Evolutionary conservation across 35 echinoderm and acorn worm genomes (phyloP).

Genomic region (Stichopus chloronotus): DNA sequence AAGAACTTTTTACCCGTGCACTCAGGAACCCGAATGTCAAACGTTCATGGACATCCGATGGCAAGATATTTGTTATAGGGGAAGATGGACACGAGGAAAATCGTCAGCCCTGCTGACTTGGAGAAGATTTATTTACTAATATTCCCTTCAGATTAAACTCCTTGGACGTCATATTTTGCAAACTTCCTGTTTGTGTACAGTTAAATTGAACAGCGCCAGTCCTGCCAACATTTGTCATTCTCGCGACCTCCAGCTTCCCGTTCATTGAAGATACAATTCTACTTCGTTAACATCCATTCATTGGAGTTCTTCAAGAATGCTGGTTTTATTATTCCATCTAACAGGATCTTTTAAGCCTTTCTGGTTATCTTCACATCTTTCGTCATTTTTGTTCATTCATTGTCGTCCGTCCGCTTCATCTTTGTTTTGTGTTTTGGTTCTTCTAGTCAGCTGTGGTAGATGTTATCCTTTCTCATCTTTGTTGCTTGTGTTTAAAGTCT

Average conservation of each 20-base stretch:
- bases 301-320: neutral
- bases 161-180: neutral
- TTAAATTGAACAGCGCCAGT: neutral
- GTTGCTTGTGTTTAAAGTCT: conserved; percentile 20
- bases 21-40: no score
- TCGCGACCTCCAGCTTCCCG: neutral
- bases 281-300: neutral
- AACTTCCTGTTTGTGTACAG: neutral
- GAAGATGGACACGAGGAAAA: neutral
- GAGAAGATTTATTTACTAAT: neutral
- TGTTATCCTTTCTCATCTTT: conserved; percentile 7
- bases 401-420: neutral
- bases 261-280: neutral
- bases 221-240: neutral
- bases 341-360: no score
- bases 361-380: no score
- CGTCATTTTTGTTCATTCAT: no score
- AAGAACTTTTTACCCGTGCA: no score
- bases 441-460: neutral
- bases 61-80: neutral
- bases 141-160: neutral
- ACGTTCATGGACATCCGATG: no score
- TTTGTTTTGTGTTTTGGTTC: conserved; percentile 1
- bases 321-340: no score
- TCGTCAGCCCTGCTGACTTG: neutral